Percentiles rank a stretch among this genome's conserved stretches.
Evolutionary conservation across 1,140 invertebrate species (phyloP).

Genomic region (Drosophila auraria): DNA sequence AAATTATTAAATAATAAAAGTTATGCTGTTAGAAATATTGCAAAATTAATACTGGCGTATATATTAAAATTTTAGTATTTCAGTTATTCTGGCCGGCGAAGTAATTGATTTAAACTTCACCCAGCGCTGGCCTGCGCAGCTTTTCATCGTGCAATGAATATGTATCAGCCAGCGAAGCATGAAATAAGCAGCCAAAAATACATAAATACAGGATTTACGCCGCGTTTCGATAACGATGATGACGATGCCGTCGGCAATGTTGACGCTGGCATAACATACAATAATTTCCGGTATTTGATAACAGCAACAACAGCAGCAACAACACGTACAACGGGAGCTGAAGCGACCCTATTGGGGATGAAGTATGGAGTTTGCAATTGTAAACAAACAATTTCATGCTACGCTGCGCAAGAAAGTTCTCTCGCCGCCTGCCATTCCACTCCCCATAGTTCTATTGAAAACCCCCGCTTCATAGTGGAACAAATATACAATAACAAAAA

Average conservation of each 20-base stretch:
- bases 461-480: slow-evolving; percentile 12
- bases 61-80: neutral
- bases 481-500: slow-evolving; percentile 28
- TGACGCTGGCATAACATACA: slow-evolving; percentile 63
- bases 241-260: slow-evolving; percentile 52
- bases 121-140: neutral
- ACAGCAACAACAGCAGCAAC: slow-evolving; percentile 33
- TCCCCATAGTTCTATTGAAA: slow-evolving; percentile 40
- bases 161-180: slow-evolving; percentile 63
- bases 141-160: slow-evolving; percentile 19
- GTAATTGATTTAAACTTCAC: slow-evolving; percentile 40
- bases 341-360: slow-evolving; percentile 7
- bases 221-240: slow-evolving; percentile 55
- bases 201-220: slow-evolving; percentile 77
- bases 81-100: neutral
- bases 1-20: neutral
- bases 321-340: slow-evolving; percentile 14
- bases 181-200: slow-evolving; percentile 68
- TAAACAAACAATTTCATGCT: slow-evolving; percentile 81
- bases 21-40: neutral
- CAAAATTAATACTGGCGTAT: neutral
- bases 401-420: slow-evolving; percentile 68
- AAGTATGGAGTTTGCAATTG: slow-evolving; percentile 60
- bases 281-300: slow-evolving; percentile 82
- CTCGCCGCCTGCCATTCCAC: neutral